Percentiles rank a stretch among this genome's conserved stretches.
These are phyloP conservation scores for Yoshiicerus persimilis DNA, from an alignment of 1,140 invertebrate species.

Conservation along the genomic window DNA sequence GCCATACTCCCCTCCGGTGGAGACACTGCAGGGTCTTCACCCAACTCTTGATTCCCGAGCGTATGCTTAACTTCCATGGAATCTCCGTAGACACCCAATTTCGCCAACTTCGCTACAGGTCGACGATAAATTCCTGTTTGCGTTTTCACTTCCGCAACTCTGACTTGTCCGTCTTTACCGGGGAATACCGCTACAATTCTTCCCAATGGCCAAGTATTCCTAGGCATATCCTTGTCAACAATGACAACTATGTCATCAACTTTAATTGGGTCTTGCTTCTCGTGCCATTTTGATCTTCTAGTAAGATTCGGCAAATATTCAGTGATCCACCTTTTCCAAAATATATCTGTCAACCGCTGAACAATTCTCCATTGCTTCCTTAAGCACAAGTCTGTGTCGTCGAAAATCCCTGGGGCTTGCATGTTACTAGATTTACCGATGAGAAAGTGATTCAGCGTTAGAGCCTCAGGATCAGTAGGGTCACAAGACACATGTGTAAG, in stretches of 20 bases:
- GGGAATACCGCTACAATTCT: too few relatives aligned
- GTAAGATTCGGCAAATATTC: background rate
- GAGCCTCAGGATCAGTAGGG: conserved; percentile 31
- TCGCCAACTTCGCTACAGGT: too few relatives aligned
- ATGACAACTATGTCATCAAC: background rate
- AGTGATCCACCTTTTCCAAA: background rate
- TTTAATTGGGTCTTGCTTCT: background rate
- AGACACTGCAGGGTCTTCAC: too few relatives aligned
- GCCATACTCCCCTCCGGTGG: too few relatives aligned
- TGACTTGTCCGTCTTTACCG: too few relatives aligned
- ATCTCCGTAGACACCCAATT: too few relatives aligned
- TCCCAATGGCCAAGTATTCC: too few relatives aligned
- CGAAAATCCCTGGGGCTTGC: background rate
- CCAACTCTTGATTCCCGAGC: too few relatives aligned
- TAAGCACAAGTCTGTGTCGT: background rate
- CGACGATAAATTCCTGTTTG: too few relatives aligned
- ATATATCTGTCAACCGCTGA: background rate
- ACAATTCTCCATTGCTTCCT: conserved; percentile 8
- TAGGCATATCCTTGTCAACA: too few relatives aligned
- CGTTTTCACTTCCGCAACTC: too few relatives aligned
- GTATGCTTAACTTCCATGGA: too few relatives aligned
- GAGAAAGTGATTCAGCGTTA: conserved; percentile 48
- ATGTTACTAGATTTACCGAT: background rate
- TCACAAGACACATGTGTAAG: conserved; percentile 40
- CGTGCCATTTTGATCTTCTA: background rate